Evolutionary conservation across 2,888 invertebrate genomes (phyloP).

Genomic region (Tachina fera): DNA sequence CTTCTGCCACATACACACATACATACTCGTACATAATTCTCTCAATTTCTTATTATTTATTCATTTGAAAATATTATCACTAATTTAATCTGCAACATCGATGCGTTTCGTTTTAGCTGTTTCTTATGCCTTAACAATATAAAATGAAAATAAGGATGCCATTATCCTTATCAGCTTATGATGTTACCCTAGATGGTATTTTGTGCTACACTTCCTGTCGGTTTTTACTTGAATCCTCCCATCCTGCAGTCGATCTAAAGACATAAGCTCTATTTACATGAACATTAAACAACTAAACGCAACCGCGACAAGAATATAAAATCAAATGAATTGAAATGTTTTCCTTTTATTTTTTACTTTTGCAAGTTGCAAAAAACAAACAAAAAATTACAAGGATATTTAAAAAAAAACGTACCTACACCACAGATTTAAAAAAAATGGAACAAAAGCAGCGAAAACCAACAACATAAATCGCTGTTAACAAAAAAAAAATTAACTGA

Average conservation of each 20-base stretch:
- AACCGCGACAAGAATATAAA: slow-evolving; percentile 72
- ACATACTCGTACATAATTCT: not conserved
- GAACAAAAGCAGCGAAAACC: slow-evolving; percentile 48
- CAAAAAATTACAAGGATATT: slow-evolving; percentile 44
- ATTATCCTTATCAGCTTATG: slow-evolving; percentile 73
- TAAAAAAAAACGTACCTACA: slow-evolving; percentile 43
- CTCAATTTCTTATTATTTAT: slow-evolving; percentile 75
- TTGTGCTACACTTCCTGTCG: slow-evolving; percentile 58
- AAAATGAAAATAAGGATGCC: slow-evolving; percentile 45
- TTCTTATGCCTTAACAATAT: slow-evolving; percentile 7
- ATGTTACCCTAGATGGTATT: slow-evolving; percentile 74
- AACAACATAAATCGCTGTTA: slow-evolving; percentile 71
- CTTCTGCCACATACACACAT: slow-evolving; percentile 1
- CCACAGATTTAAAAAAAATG: slow-evolving; percentile 11
- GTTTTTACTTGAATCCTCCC: slow-evolving; percentile 10
- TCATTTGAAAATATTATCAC: slow-evolving; percentile 79
- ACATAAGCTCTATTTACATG: slow-evolving; percentile 76
- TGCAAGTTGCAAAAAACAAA: slow-evolving; percentile 48
- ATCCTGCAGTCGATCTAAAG: slow-evolving; percentile 13
- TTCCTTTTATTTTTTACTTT: slow-evolving; percentile 56
- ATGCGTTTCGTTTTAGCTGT: slow-evolving; percentile 47
- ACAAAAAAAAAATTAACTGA: slow-evolving; percentile 60
- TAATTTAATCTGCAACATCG: slow-evolving; percentile 76
- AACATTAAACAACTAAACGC: slow-evolving; percentile 74
- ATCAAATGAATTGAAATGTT: slow-evolving; percentile 68